Percentiles rank a stretch among this genome's conserved stretches.
Conservation (phyloP, 1,140 invertebrate genomes). For the Bicyclus anynana region DNA sequence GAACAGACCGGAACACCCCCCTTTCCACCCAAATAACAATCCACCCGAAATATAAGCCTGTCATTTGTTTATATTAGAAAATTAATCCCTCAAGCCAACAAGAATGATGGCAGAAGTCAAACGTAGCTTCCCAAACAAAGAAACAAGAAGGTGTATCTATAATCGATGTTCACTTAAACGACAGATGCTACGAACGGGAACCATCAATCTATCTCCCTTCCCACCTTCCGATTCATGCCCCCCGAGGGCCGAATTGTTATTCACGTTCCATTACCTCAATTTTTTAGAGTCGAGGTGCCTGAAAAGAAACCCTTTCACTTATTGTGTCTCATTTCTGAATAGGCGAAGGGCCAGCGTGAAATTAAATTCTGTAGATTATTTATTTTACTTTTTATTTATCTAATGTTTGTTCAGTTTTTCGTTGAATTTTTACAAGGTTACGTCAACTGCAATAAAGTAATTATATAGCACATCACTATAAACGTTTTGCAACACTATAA, state of each 20-base stretch:
- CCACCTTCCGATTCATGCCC: slow-evolving; percentile 44
- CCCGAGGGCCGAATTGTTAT: slow-evolving; percentile 69
- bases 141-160: slow-evolving; percentile 65
- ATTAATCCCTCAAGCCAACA: slow-evolving; percentile 39
- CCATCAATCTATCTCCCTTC: slow-evolving; percentile 66
- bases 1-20: slow-evolving; percentile 28
- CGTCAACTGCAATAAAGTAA: too few relatives aligned
- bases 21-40: slow-evolving; percentile 27
- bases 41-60: slow-evolving; percentile 40
- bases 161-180: slow-evolving; percentile 72
- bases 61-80: slow-evolving; percentile 56
- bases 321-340: slow-evolving; percentile 69
- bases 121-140: slow-evolving; percentile 60
- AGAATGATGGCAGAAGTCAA: slow-evolving; percentile 50
- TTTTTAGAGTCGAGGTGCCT: slow-evolving; percentile 71
- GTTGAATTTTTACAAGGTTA: slow-evolving; percentile 5
- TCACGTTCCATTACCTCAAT: slow-evolving; percentile 75
- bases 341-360: slow-evolving; percentile 53
- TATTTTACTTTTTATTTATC: slow-evolving; percentile 35
- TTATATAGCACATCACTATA: too few relatives aligned
- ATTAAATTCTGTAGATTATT: slow-evolving; percentile 63
- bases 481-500: too few relatives aligned
- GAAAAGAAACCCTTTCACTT: slow-evolving; percentile 73
- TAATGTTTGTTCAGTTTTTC: too few relatives aligned
- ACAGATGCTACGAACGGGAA: slow-evolving; percentile 73